Evolutionary conservation across 2,797 vertebrate genomes (phyloP), one percentile per base, ranked within the genome.

Genomic region (Telmatherina bonti): DNA sequence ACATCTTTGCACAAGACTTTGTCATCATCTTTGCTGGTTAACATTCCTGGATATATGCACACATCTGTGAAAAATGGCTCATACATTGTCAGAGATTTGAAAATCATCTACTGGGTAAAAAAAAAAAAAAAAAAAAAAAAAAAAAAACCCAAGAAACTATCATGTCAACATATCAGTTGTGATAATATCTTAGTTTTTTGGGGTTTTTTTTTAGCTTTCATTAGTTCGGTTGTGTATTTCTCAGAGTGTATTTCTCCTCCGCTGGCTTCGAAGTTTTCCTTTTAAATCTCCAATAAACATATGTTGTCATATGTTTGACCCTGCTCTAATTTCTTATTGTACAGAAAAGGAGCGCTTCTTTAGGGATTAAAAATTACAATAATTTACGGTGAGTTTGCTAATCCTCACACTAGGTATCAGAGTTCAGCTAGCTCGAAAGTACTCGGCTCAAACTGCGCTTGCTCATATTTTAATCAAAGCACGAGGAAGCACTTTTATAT

Each of bases 351-450:
- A 70, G 36, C 43, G 55, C 53, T 29, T 72, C 54, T 78, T 35
- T 73, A 59, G 61, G 70, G 47, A 45, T 52, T 52, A 52, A 12
- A 26, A 78, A 81, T 87, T 83, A 72, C 33, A 51, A 29, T 41
- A 18, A 76, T 72, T 47, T 43, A 29, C 33, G 20, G 13, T 43
- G 24, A 64, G 45, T 51, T 63, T 51, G 41, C 53, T 77, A 64
- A 72, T 79, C 49, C 63, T 72, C 33, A 1, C 30, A 6, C 36
- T n/a, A 29, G 56, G 11, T n/a, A 15, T 2, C 30, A n/a, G 43
- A 67, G 49, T 58, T 41, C 41, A 20, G 20, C 31, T 15, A 55
- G 65, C 57, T 58, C 15, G 47, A 33, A 67, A 62, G 49, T 22
- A 41, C 61, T 22, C 10, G 29, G n/a, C 55, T 24, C 16, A 75